Base-by-base conservation (phyloP, 2,797 vertebrate genomes). In the Lutjanus argentimaculatus region DNA sequence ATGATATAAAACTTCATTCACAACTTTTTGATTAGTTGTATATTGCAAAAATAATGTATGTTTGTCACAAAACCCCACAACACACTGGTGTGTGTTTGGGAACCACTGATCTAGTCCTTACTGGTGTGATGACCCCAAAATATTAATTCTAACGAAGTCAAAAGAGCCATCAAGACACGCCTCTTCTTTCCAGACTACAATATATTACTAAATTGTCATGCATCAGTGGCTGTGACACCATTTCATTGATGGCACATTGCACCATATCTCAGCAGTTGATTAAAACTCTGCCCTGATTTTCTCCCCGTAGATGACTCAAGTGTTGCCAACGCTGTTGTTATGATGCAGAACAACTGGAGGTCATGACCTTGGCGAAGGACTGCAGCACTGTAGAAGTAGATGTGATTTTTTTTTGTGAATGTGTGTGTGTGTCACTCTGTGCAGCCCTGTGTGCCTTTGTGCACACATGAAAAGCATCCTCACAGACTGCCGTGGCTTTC, bases 331-430 rank as follows among this genome's bases (percentile, higher is more conserved):
- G 16, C 63, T 83, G 55, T 68, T 85, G 79, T 74, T 86, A 83
- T 75, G 84, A 89, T 80, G 81, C 84, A 77, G 76, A 86, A 82
- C 81, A 83, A 86, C 83, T 82, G 64, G 68, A 89, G 88, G 90
- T 87, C 69, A n/a, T 67, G 88, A 91, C 90, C 87, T 93, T 92
- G 88, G 77, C 25, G 9, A 77, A 81, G 73, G 79, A 85, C 77
- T 72, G 86, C 79, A 73, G 48, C 52, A 62, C 71, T 55, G 48
- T 64, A 43, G 14, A 76, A 59, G 43, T 16, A 71, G 13, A 48
- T 22, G 40, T 62, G 51, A 45, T 68, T 76, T 40, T 64, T 51
- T 74, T 21, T 76, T 22, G 21, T 19, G 40, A 66, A 43, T 25
- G 16, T 17, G 14, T 52, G 66, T 56, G 64, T 57, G 21, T 25